Conservation (phyloP, 2,888 invertebrate species). For the Himalopsyche japonica region DNA sequence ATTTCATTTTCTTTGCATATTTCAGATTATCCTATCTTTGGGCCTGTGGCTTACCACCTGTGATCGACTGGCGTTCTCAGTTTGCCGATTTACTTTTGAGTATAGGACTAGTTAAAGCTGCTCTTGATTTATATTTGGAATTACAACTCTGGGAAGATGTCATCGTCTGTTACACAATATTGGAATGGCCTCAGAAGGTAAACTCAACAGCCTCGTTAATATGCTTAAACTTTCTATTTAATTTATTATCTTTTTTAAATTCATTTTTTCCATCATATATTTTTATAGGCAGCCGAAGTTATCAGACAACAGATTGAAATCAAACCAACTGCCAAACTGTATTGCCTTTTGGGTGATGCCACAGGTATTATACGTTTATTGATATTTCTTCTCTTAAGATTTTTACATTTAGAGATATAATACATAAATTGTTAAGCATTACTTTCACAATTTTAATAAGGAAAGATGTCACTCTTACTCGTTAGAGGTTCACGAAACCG, state of each 20-base stretch:
- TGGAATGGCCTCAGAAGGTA: slow-evolving; percentile 83
- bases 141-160: slow-evolving; percentile 91
- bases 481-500: too few relatives aligned
- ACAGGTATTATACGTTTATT: slow-evolving; percentile 49
- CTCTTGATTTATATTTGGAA: slow-evolving; percentile 75
- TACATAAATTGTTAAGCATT: too few relatives aligned
- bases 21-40: slow-evolving; percentile 67
- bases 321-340: slow-evolving; percentile 81
- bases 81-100: slow-evolving; percentile 79
- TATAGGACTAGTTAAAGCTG: slow-evolving; percentile 82
- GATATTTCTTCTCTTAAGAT: neutral
- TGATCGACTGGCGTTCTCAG: slow-evolving; percentile 77
- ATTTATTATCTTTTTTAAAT: neutral
- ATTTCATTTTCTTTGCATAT: neutral
- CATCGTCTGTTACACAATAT: slow-evolving; percentile 84
- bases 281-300: slow-evolving; percentile 78
- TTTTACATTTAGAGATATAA: too few relatives aligned
- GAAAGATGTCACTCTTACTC: too few relatives aligned
- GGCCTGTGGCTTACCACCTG: slow-evolving; percentile 70
- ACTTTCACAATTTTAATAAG: neutral
- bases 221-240: neutral
- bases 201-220: neutral
- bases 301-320: slow-evolving; percentile 79
- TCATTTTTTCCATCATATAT: slow-evolving; percentile 12
- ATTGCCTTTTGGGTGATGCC: slow-evolving; percentile 91